A percentile compares a stretch with the other conserved stretches of the same genome.
phyloP scores from a whole-genome alignment of 2,888 invertebrate genomes.

The Apamea epomidion region DNA sequence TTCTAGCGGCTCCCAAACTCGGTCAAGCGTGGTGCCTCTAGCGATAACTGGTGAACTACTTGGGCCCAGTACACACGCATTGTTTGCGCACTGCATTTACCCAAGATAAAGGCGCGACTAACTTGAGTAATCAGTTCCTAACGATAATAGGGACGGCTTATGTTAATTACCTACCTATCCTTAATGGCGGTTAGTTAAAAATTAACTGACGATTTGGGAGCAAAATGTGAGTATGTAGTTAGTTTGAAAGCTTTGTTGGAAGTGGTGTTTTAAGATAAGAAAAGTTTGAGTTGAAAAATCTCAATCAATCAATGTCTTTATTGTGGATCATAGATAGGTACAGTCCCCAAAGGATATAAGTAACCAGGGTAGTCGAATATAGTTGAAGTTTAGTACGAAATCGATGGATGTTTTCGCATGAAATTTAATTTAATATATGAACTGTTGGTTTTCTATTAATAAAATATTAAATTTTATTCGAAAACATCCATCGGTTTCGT shows the following conservation, averaged over 20 bases:
- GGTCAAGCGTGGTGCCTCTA: slow-evolving; percentile 33
- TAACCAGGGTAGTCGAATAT: no score
- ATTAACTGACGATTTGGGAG: slow-evolving; percentile 7
- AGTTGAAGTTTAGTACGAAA: no score
- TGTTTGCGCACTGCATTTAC: slow-evolving; percentile 48
- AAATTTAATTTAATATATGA: no score
- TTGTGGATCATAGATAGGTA: no score
- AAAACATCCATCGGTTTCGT: no score
- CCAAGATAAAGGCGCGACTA: slow-evolving; percentile 44
- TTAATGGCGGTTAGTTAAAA: slow-evolving; percentile 29
- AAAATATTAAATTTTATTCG: no score
- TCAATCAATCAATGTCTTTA: no score
- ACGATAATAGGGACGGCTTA: slow-evolving; percentile 40
- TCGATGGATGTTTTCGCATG: no score
- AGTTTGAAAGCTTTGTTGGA: slow-evolving; percentile 1
- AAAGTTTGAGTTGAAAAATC: not conserved
- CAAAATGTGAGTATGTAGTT: slow-evolving; percentile 13
- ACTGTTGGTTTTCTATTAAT: no score
- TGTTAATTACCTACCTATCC: slow-evolving; percentile 38
- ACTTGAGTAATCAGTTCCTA: slow-evolving; percentile 40
- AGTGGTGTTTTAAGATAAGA: not conserved
- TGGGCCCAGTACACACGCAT: slow-evolving; percentile 13
- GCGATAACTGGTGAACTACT: slow-evolving; percentile 31
- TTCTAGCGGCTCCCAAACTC: slow-evolving; percentile 21
- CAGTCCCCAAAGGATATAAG: no score